Base-by-base conservation (phyloP, 1,140 invertebrate species). In the Mactra quadrangularis region DNA sequence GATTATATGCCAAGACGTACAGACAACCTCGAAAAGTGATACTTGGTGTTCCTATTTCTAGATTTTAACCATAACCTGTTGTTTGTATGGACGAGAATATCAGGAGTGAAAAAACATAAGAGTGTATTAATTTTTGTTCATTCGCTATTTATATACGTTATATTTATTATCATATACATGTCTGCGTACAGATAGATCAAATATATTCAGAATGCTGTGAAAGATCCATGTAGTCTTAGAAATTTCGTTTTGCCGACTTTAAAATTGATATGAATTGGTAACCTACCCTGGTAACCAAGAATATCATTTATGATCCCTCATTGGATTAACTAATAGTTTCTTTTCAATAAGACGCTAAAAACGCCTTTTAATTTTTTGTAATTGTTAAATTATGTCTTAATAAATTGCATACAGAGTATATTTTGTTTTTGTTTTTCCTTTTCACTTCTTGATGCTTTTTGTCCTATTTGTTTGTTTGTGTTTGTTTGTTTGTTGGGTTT, bases 261-360 rank as follows among this genome's bases (percentile, higher is more conserved):
- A 31, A 60, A 31, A 25, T 47, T 62, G 64, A 62, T 57, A 59
- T 71, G 50, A 45, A 47, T 47, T 68, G 64, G 38, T 38, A 52
- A 45, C 59, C 38, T 35, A 68, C 74, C 71, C 72, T 71, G 81
- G 59, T 45, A 62, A 17, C 41, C 68, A 71, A 75, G 57, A 60
- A 33, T 52, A 60, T 68, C 52, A 59, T 79, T 3, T 64, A 84
- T 84, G 75, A 84, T 72, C 82, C 82, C 82, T 84, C 74, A 84
- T 72, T 85, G 78, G 71, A 82, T 41, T n/a, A n/a, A n/a, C n/a
- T n/a, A n/a, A n/a, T n/a, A n/a, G n/a, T n/a, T 41, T 41, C 15
- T 41, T 7, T 6, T 41, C 38, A 41, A 41, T 15, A 41, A 41
- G 15, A 7, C 38, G 38, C 38, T 7, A 41, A 6, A 41, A 6